Conservation (phyloP, 2,888 invertebrate species). For the Cactoblastis cactorum region DNA sequence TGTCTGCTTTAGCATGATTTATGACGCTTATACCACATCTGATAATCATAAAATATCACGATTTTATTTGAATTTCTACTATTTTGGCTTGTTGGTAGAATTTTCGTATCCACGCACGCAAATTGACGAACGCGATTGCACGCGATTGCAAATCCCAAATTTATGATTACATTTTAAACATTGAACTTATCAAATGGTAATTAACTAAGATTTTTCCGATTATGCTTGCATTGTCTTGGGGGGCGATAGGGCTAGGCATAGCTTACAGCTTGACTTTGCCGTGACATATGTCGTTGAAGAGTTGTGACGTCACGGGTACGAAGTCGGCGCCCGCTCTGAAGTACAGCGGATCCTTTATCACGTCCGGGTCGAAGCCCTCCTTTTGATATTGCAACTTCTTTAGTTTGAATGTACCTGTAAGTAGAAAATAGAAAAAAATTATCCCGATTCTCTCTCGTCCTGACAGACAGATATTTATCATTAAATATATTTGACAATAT, state of each 20-base stretch:
- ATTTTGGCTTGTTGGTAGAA: not conserved
- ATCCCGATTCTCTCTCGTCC: too few species aligned
- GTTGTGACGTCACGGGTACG: conserved; percentile 78
- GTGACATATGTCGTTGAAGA: conserved; percentile 79
- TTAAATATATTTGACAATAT: too few species aligned
- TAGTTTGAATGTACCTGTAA: conserved; percentile 92
- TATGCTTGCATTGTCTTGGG: too few species aligned
- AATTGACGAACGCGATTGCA: not conserved
- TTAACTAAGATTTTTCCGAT: not conserved
- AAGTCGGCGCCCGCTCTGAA: conserved; percentile 79
- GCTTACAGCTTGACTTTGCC: conserved; percentile 66
- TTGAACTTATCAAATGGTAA: not conserved
- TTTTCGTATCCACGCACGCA: not conserved
- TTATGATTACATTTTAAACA: too few species aligned
- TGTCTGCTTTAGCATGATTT: not conserved
- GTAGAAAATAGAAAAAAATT: conserved; percentile 17
- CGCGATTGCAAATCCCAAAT: too few species aligned
- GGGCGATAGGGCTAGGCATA: not conserved
- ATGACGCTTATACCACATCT: not conserved
- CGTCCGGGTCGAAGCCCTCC: conserved; percentile 89
- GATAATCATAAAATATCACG: not conserved
- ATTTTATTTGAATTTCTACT: not conserved
- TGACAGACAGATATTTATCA: too few species aligned
- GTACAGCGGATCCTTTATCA: conserved; percentile 86
- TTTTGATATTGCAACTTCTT: conserved; percentile 92